Evolutionary conservation across 2,888 invertebrate species (phyloP).

Genomic region (Pilophorus perplexus): DNA sequence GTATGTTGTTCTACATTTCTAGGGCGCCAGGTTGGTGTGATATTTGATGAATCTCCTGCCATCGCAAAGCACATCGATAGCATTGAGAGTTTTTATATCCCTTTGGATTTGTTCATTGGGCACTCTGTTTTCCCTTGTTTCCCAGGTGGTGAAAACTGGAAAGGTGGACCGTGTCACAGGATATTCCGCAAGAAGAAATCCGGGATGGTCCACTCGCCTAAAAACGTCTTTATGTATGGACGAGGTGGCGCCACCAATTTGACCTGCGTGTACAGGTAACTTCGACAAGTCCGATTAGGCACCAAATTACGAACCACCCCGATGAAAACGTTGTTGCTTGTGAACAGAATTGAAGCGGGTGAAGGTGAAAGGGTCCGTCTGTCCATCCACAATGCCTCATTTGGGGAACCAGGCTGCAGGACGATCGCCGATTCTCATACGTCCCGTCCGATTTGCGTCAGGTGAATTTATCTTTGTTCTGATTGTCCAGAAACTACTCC

Average conservation of each 20-base stretch:
- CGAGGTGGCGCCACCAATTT: slow-evolving; percentile 75
- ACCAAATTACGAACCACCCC: too few species aligned
- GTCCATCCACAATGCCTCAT: slow-evolving; percentile 67
- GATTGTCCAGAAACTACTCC: too few species aligned
- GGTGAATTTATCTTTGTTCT: too few species aligned
- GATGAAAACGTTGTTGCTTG: too few species aligned
- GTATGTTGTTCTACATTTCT: too few species aligned
- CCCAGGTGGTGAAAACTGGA: slow-evolving; percentile 65
- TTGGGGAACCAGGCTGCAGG: slow-evolving; percentile 59
- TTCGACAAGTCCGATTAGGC: too few species aligned
- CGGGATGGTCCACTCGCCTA: slow-evolving; percentile 62
- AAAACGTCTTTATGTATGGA: slow-evolving; percentile 79
- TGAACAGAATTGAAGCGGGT: slow-evolving; percentile 69
- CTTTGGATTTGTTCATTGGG: too few species aligned
- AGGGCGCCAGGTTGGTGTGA: too few species aligned
- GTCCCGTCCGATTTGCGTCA: slow-evolving; percentile 62
- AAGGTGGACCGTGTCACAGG: slow-evolving; percentile 48
- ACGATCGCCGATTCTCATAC: slow-evolving; percentile 72
- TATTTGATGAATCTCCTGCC: too few species aligned
- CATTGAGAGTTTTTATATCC: too few species aligned
- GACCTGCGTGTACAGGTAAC: slow-evolving; percentile 75
- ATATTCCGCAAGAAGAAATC: slow-evolving; percentile 51
- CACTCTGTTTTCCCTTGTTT: too few species aligned
- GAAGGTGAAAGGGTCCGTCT: slow-evolving; percentile 58
- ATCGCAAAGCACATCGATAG: too few species aligned